Percentiles rank a stretch among this genome's conserved stretches.
phyloP scores from a whole-genome alignment of 2,113 vertebrate genomes.

The Neodon shergylaensis region DNA sequence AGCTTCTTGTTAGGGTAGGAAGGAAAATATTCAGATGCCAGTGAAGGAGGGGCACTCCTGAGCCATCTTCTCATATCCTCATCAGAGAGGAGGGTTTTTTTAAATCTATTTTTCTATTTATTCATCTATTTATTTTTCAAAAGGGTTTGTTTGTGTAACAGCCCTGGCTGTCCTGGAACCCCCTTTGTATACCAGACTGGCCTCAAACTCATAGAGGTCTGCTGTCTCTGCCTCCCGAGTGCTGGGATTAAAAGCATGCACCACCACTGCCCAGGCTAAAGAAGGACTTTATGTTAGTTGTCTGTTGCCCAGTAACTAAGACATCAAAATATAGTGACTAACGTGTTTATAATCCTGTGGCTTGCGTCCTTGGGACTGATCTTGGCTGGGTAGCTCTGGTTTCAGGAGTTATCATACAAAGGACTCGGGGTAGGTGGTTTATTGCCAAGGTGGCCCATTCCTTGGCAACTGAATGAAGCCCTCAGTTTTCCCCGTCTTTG shows the following conservation, averaged over 20 bases:
- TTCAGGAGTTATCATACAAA: neutral
- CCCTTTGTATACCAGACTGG: neutral
- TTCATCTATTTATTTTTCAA: neutral
- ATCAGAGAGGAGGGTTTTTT: neutral
- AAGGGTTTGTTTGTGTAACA: neutral
- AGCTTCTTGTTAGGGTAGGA: neutral
- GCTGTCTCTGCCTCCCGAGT: neutral
- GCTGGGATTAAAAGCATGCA: neutral
- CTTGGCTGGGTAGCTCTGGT: neutral
- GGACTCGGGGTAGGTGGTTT: neutral
- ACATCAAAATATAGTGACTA: neutral
- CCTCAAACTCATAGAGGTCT: no score
- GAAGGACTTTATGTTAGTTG: neutral
- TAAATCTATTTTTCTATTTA: neutral
- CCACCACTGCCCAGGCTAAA: neutral
- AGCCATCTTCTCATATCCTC: neutral
- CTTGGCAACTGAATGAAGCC: neutral
- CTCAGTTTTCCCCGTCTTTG: neutral
- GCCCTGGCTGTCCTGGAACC: no score
- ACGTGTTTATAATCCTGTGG: neutral
- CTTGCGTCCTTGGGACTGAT: neutral
- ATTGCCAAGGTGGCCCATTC: neutral
- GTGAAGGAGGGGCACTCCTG: neutral
- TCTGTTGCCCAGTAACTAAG: neutral
- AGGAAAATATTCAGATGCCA: neutral